Evolutionary conservation across 2,797 vertebrate species (phyloP), one percentile per base, ranked within the genome.

Genomic region (Ceyx erithaca): DNA sequence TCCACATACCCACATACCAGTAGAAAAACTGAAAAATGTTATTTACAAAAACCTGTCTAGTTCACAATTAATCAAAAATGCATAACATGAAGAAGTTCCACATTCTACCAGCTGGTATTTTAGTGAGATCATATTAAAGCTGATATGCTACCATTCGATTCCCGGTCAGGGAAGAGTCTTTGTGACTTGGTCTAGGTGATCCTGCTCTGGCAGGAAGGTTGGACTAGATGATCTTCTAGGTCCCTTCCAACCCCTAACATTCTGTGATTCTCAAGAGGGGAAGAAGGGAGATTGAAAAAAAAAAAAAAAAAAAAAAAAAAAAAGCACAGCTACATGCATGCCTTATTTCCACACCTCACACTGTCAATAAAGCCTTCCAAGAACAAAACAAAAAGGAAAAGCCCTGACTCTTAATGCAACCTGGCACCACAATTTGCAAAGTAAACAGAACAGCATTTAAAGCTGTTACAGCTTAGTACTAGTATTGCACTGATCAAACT

Each of bases 271-370:
- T 88, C 54, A 67, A 46, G 59, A 3, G 21, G 28, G 14, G 33
- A 90, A 80, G 41, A 1, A 52, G 49, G 45, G 45, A 22, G 20
- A 14, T 23, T 25, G 4, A 8, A 30, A 48, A 48, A 69, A 76
- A 83, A 71, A 55, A 61, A 23, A 37, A 18, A 72, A 72, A 85
- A 71, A 55, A 61, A 19, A 69, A 76, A 86, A 71, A 55, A 61
- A 23, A 46, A 22, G 37, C 31, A 90, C 58, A 68, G 69, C 46
- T 49, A 46, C 58, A 54, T 7, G 7, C 49, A 54, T 20, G 48
- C 31, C 15, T 84, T 62, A 70, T 90, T 95, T 92, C 94, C 83
- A 66, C 64, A 71, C 40, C 63, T 80, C 72, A 58, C 26, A 80
- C 35, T 58, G 51, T 49, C 90, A 93, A 79, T 37, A 85, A 93